Evolutionary conservation across 2,888 invertebrate genomes (phyloP), one percentile per base, ranked within the genome.

Genomic region (Lithophane semibrunnea): DNA sequence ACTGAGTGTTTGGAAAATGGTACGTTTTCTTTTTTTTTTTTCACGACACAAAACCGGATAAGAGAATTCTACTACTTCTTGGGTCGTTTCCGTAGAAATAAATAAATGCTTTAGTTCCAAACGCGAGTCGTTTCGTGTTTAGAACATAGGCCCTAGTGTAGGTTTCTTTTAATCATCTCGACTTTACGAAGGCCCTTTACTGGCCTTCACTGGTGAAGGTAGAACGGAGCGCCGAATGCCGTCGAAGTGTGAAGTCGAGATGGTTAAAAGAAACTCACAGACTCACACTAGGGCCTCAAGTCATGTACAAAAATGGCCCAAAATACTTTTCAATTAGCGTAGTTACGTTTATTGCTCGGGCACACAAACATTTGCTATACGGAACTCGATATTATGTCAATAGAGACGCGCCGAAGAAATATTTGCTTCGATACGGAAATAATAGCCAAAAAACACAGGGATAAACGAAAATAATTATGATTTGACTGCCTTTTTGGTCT

Each of bases 1-100:
- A 97, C 95, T 13, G 98, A 98, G 88, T 98, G 98, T 44, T 95
- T 99, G 80, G 97, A 98, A 75, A 97, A 97, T 95, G 98, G 98
- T 98, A 88, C 93, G 94, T 89, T 8, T 8, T 29, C 56, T 29
- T 29, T 37, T 16, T 68, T 60, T 21, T 0, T 13, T 56, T 58
- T 24, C 21, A 10, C 7, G 10, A 7, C 16, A 10, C 18, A 29
- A 21, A 74, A 44, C 3, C n/a, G 21, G n/a, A 24, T n/a, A 29
- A 61, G 0, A 12, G 16, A n/a, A n/a, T 37, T 18, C 9, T n/a
- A 52, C 24, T 49, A 16, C 24, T 65, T n/a, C 24, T 64, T 21
- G 5, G 0, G 5, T 12, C 16, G 12, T 9, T 8, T 16, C 29
- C 7, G 18, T 29, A 4, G 44, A 44, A 29, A 29, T 1, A 76